Conservation (phyloP, 2,113 vertebrate species). For the Myotis yumanensis region DNA sequence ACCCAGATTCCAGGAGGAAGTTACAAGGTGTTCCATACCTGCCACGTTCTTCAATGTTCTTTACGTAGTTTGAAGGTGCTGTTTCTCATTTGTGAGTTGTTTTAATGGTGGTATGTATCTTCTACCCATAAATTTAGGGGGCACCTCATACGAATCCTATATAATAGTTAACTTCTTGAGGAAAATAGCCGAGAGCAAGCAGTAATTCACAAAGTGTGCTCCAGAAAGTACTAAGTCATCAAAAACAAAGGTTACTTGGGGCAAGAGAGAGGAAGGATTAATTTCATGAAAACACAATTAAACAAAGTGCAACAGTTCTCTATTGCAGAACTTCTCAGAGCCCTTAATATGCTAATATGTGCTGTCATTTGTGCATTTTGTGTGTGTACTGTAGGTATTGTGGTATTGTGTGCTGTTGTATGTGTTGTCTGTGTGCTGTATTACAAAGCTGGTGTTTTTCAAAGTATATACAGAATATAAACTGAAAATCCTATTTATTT, state of each 20-base stretch:
- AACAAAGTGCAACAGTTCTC: not conserved
- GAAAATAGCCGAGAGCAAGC: not conserved
- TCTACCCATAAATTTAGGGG: not conserved
- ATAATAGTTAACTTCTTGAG: not conserved
- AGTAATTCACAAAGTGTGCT: not conserved
- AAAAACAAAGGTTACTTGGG: not conserved
- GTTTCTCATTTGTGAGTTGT: not conserved
- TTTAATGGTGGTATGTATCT: not conserved
- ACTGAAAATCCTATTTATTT: not conserved
- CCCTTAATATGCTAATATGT: not conserved
- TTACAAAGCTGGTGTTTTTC: not conserved
- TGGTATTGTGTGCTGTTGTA: not conserved
- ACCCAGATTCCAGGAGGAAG: not conserved
- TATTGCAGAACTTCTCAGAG: not conserved
- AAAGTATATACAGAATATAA: not conserved
- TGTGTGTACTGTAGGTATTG: not conserved
- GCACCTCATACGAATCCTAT: not conserved
- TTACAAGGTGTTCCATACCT: not conserved
- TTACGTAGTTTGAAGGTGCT: not conserved
- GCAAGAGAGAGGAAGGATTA: not conserved
- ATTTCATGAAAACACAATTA: not conserved
- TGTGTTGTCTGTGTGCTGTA: not conserved
- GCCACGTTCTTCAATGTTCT: not conserved
- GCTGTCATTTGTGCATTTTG: not conserved
- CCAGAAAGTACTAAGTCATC: not conserved